These are phyloP conservation scores for Ictidomys tridecemlineatus DNA, from an alignment of 2,113 vertebrate genomes.

Conservation along the genomic window DNA sequence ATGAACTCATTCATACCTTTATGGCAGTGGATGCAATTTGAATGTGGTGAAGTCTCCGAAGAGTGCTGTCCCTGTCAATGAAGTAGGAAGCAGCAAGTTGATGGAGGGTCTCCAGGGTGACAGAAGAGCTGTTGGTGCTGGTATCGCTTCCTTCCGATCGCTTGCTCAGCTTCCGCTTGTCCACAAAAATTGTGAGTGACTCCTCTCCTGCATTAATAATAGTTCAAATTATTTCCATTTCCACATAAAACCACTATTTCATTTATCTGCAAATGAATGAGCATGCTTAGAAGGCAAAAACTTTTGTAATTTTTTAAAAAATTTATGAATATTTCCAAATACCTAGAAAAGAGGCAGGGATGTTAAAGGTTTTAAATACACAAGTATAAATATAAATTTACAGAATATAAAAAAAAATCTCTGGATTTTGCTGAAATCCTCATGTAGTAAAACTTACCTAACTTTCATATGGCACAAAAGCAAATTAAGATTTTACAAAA, in stretches of 20 bases:
- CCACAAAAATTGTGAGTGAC: constrained; percentile 98
- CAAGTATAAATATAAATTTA: neutral
- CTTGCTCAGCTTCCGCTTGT: constrained; percentile 97
- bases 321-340: neutral
- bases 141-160: constrained; percentile 92
- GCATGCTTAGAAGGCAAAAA: fast-evolving
- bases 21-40: constrained; percentile 93
- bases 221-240: neutral
- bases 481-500: neutral
- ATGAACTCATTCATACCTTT: constrained; percentile 86
- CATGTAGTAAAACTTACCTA: neutral
- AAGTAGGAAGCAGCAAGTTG: constrained; percentile 93
- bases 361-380: fast-evolving
- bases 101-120: constrained; percentile 89
- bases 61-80: constrained; percentile 91
- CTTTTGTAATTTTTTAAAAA: too few species aligned
- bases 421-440: neutral
- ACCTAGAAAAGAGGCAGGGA: neutral
- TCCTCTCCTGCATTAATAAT: constrained; percentile 92
- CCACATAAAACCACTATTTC: neutral
- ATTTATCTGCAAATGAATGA: neutral
- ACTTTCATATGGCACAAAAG: fast-evolving
- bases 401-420: too few species aligned
- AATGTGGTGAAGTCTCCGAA: constrained; percentile 92
- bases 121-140: constrained; percentile 90